Evolutionary conservation across 2,888 invertebrate genomes (phyloP), one percentile per base, ranked within the genome.

Genomic region (Xestia c-nigrum): DNA sequence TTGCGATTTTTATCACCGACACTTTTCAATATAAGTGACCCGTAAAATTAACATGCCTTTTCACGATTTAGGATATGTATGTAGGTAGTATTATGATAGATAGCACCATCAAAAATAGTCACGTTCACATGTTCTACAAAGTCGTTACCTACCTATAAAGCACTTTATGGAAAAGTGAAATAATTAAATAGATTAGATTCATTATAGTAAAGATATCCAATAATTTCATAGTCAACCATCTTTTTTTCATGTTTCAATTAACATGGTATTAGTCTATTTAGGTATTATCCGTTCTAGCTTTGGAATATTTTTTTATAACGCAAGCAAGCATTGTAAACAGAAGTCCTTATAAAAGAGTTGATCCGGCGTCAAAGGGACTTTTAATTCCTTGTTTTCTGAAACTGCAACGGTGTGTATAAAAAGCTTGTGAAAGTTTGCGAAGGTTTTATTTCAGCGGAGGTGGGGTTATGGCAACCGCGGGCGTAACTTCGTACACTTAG

Each of bases 401-500:
- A 91, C 88, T 91, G 91, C 91, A 90, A 91, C 92, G 90, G 91
- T 89, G 74, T 85, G 86, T 91, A 91, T 89, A 92, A 94, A 92
- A 93, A 92, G 89, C 90, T 91, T 85, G 89, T 84, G 86, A 87
- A 91, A 93, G 89, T 92, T 92, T 85, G 90, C 89, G 64, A 89
- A 90, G 91, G 90, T 91, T 94, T 94, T 93, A 94, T 94, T 92
- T 90, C 87, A 90, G 87, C 82, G 89, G 87, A 88, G 83, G 85
- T 90, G 85, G 90, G 90, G 90, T 90, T 90, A 91, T 86, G 90
- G 91, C 87, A 89, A 92, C 92, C 92, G 89, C 90, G 88, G 82
- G 83, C 90, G 89, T 92, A 93, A 94, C 93, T 93, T 94, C 92
- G 92, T 93, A 91, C 92, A 92, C 91, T 92, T 91, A 93, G 90